Evolutionary conservation across 2,113 vertebrate species (phyloP), one percentile per base, ranked within the genome.

Genomic region (Eclectus roratus): DNA sequence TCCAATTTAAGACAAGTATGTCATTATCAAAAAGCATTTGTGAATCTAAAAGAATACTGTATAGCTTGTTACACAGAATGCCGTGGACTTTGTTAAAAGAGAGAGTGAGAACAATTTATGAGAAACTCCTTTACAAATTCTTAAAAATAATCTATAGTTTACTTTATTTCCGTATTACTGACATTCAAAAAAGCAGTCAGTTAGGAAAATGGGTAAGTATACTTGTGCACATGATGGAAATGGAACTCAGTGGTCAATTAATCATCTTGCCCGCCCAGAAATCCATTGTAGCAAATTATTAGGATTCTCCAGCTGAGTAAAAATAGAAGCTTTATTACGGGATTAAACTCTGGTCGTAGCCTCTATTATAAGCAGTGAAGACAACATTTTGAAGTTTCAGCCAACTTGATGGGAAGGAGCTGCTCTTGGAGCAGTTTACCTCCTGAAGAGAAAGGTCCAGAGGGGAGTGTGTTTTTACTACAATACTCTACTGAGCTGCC

Each of bases 401-500:
- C 88, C 73, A 49, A 83, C 70, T 41, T 63, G 91, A 81, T 83
- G 76, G 88, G 85, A 89, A 79, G 71, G 70, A 74, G 43, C 71
- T 93, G 70, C 66, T 94, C 91, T 95, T 84, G 83, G 91, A 97
- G 56, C 88, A 85, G 88, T 95, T 97, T 96, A 47, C 91, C 92
- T 95, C 96, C 96, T 92, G 93, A 94, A 93, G 93, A 93, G 85
- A 71, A 73, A 91, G 47, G 92, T 92, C 93, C 91, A 81, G 86
- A 94, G 85, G 91, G 93, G 94, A 96, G 82, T 70, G 53, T 85
- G 72, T 93, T 92, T 92, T 94, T 91, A 91, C 91, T 96, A 72
- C 97, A 97, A 95, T 81, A 92, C 94, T 96, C 88, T 52, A 60
- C 92, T 81, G 92, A 95, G 95, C 95, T 17, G 13, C 94, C 97